Percentiles rank a stretch among this genome's conserved stretches.
Evolutionary conservation across 2,113 vertebrate genomes (phyloP).

Genomic region (Cryptomyrus ogoouensis): DNA sequence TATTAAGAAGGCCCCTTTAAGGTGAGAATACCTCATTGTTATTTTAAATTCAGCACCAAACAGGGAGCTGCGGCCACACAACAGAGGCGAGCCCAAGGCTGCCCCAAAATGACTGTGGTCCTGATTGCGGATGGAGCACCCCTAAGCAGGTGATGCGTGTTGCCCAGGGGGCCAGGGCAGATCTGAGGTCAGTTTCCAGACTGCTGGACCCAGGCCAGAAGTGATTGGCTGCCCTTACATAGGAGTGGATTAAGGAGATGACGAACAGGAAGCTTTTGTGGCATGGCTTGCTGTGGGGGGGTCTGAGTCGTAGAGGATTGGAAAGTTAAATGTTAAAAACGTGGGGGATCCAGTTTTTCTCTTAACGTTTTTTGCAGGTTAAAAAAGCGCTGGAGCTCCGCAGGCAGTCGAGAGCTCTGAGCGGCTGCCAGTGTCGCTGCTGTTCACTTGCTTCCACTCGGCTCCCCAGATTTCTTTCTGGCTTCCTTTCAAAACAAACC

Average conservation of each 20-base stretch:
- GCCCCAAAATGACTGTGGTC: not conserved
- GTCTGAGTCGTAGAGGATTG: not conserved
- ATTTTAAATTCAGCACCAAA: not conserved
- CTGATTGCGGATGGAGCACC: not conserved
- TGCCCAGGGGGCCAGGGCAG: not conserved
- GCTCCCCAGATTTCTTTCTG: constrained; percentile 56
- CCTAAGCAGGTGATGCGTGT: not conserved
- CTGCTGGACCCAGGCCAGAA: not conserved
- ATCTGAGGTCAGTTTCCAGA: not conserved
- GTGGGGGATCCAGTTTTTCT: not conserved
- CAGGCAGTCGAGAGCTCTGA: constrained; percentile 33
- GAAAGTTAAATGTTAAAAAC: not conserved
- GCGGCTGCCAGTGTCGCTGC: constrained; percentile 45
- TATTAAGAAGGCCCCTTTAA: not conserved
- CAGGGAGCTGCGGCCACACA: not conserved
- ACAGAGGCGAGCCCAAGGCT: not conserved
- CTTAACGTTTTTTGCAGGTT: not conserved
- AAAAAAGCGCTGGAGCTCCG: not conserved
- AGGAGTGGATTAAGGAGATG: not conserved
- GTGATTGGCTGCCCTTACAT: constrained; percentile 5
- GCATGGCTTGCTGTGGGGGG: not conserved
- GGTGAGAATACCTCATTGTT: not conserved
- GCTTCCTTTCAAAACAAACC: constrained; percentile 64
- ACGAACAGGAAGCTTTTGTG: not conserved
- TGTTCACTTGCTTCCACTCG: constrained; percentile 55